A percentile compares a stretch with the other conserved stretches of the same genome.
phyloP scores from a whole-genome alignment of 1,140 invertebrate genomes.

The Parasteatoda tepidariorum region DNA sequence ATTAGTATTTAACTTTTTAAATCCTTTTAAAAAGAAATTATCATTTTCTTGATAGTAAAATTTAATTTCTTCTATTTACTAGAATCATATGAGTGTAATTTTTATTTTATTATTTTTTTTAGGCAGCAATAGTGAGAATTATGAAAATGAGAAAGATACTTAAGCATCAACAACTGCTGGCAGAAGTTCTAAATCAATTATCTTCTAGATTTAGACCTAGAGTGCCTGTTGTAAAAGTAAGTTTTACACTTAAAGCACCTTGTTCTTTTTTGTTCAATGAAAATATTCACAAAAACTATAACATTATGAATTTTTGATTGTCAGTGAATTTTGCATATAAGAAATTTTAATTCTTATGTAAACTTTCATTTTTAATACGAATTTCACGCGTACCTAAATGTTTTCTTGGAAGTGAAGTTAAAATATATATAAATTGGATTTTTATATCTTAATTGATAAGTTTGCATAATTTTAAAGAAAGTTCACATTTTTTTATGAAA shows the following conservation, averaged over 20 bases:
- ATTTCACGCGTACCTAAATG: no score
- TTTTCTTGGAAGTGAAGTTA: no score
- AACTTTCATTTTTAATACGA: no score
- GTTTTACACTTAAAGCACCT: background rate
- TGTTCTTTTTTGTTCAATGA: background rate
- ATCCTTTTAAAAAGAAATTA: no score
- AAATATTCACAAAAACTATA: no score
- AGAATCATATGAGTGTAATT: background rate
- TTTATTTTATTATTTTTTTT: conserved; percentile 16
- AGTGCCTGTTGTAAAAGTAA: conserved; percentile 90
- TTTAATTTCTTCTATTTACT: background rate
- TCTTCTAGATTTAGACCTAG: conserved; percentile 96
- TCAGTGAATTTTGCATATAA: background rate
- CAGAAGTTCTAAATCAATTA: conserved; percentile 95
- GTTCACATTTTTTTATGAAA: no score
- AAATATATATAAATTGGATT: no score
- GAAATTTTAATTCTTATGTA: background rate
- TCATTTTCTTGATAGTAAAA: conserved; percentile 6
- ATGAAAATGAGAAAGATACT: conserved; percentile 99
- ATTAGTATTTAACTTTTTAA: no score
- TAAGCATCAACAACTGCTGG: conserved; percentile 95
- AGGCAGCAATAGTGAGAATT: conserved; percentile 98
- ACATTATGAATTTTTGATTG: conserved; percentile 18
- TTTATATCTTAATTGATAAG: no score
- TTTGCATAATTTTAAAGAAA: no score